Evolutionary conservation across 2,888 invertebrate species (phyloP).

Genomic region (Osedax fenrisi): DNA sequence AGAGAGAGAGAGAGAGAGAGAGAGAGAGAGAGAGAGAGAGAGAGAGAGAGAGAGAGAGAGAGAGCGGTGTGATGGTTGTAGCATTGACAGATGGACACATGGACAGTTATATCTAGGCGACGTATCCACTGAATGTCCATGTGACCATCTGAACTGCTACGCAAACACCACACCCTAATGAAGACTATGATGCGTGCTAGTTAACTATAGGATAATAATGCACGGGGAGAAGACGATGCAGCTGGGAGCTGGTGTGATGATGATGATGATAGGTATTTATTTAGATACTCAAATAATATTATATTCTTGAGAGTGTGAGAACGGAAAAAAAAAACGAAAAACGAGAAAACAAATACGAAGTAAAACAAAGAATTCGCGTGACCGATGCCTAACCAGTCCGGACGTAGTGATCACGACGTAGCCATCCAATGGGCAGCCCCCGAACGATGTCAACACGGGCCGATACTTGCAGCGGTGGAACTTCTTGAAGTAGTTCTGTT

Average conservation of each 20-base stretch:
- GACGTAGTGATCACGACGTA: neutral
- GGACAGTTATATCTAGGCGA: no score
- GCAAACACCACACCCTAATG: no score
- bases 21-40: constrained; percentile 11
- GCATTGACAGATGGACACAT: no score
- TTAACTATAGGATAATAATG: no score
- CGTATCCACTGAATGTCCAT: no score
- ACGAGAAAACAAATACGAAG: neutral
- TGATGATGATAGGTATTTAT: no score
- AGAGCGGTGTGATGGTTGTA: neutral
- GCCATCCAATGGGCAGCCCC: neutral
- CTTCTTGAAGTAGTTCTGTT: neutral
- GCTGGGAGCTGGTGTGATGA: no score
- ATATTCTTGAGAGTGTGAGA: neutral
- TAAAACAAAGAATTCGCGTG: neutral
- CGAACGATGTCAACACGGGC: neutral
- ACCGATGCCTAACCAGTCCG: neutral
- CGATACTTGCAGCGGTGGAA: neutral
- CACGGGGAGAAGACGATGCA: no score
- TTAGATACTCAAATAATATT: no score
- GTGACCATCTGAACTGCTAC: no score
- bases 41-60: constrained; percentile 9
- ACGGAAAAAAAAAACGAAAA: neutral
- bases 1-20: constrained; percentile 1
- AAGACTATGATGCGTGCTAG: no score